Base-by-base conservation (phyloP, 2,797 vertebrate species). In the Anniella stebbinsi region DNA sequence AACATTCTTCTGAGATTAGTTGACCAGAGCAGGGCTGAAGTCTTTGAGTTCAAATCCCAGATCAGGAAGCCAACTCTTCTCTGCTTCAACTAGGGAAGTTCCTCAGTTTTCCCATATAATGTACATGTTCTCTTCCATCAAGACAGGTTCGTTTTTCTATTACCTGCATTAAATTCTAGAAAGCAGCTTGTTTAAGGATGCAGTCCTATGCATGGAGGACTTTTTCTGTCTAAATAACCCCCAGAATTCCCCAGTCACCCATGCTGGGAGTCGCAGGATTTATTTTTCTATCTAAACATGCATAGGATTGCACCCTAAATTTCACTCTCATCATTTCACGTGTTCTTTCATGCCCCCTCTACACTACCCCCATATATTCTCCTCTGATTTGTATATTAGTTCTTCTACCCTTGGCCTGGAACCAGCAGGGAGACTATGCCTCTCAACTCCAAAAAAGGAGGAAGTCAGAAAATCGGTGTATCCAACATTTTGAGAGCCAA, bases 371-470 rank as follows among this genome's bases (percentile, higher is more conserved):
- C 18, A 76, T 45, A n/a, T 23, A 54, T 5, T 85, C 21, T 69
- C 18, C 48, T 72, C 45, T 51, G 48, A n/a, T 51, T 12, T 72
- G 67, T 72, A 33, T 75, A 36, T 38, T 38, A 38, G 25, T 57
- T 41, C 36, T 86, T 28, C 25, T 51, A n/a, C 7, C 18, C 51
- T 36, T n/a, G 15, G 25, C 18, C 17, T 60, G 28, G 18, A 45
- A 63, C 38, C 10, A 13, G 38, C 25, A 86, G 11, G 5, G 5
- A 41, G 30, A 67, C n/a, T 4, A 33, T 67, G 21, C 7, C 0
- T 0, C 13, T 17, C 3, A 4, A 83, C 0, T 36, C 0, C 13
- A 23, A 33, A 60, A 33, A 1, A 8, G 17, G 1, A 51, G 0
- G 1, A 10, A 30, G 54, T 57, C 83, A 48, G 57, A 84, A 87